Percentiles rank a stretch among this genome's conserved stretches.
These are phyloP conservation scores for Drosophila truncata DNA, from an alignment of 1,140 invertebrate species.

Conservation along the genomic window DNA sequence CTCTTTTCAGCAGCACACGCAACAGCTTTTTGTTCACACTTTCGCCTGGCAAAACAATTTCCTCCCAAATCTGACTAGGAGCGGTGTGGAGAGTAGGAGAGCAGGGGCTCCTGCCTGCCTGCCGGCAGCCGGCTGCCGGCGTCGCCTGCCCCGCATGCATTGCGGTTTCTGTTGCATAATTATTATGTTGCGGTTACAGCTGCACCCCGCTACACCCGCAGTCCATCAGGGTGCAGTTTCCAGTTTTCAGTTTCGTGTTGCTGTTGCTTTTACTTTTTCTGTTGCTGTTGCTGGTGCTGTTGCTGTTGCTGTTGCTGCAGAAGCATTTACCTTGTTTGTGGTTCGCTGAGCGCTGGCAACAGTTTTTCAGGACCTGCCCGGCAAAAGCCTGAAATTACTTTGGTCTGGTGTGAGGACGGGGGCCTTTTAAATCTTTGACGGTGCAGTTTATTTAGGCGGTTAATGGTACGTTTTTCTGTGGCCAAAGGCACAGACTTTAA, in stretches of 20 bases:
- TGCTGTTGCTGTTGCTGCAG: conserved; percentile 65
- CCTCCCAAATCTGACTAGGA: conserved; percentile 52
- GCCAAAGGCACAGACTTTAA: conserved; percentile 10
- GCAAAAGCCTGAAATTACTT: conserved; percentile 65
- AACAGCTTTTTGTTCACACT: conserved; percentile 83
- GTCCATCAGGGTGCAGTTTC: conserved; percentile 5
- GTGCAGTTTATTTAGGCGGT: conserved; percentile 66
- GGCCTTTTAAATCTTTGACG: conserved; percentile 59
- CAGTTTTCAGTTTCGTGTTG: conserved; percentile 41
- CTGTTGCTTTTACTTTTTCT: conserved; percentile 1
- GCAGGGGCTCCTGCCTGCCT: conserved; percentile 30
- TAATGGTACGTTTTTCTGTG: conserved; percentile 42
- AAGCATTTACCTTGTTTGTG: conserved; percentile 82
- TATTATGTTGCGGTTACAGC: conserved; percentile 78
- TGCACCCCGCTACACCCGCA: conserved; percentile 18
- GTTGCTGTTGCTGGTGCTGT: neutral
- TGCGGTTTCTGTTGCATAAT: conserved; percentile 83
- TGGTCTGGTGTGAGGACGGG: conserved; percentile 46
- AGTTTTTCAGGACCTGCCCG: conserved; percentile 67
- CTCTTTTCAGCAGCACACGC: conserved; percentile 70
- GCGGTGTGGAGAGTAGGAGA: neutral
- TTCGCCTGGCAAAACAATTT: conserved; percentile 81
- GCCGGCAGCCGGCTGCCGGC: conserved; percentile 39
- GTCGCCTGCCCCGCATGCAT: conserved; percentile 70
- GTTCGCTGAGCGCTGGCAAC: conserved; percentile 68